These are phyloP conservation scores for Pycnonotus jocosus DNA, from an alignment of 2,113 vertebrate species.

Conservation along the genomic window DNA sequence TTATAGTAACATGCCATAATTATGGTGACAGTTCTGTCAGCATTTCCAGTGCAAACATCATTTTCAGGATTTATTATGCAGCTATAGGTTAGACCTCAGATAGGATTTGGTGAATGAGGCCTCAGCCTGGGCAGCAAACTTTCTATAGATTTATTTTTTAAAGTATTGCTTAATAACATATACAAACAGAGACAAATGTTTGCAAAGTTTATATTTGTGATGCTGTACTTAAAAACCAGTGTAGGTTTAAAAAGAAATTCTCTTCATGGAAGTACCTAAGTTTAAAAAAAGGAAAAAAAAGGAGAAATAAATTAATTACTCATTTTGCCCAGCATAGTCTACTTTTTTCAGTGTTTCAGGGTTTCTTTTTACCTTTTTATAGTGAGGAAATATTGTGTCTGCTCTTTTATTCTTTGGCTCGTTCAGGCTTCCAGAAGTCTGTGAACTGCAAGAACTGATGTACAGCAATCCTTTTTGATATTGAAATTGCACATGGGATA, in stretches of 20 bases:
- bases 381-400: not conserved
- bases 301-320: not conserved
- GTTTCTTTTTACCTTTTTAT: not conserved
- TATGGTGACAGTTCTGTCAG: not conserved
- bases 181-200: constrained; percentile 30
- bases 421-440: not conserved
- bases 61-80: constrained; percentile 30
- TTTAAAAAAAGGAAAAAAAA: not conserved
- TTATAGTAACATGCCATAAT: constrained; percentile 23
- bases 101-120: not conserved
- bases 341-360: not conserved
- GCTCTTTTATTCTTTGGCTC: not conserved
- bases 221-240: not conserved
- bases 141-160: not conserved
- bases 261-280: not conserved
- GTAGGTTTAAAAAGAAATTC: not conserved
- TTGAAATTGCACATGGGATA: fast-evolving
- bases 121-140: not conserved
- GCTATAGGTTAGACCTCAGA: not conserved
- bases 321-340: not conserved
- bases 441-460: not conserved
- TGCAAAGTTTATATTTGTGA: constrained; percentile 6
- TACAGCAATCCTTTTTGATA: not conserved
- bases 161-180: not conserved
- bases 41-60: constrained; percentile 12